phyloP scores from a whole-genome alignment of 2,888 invertebrate species.

The Cantharis flavilabris region DNA sequence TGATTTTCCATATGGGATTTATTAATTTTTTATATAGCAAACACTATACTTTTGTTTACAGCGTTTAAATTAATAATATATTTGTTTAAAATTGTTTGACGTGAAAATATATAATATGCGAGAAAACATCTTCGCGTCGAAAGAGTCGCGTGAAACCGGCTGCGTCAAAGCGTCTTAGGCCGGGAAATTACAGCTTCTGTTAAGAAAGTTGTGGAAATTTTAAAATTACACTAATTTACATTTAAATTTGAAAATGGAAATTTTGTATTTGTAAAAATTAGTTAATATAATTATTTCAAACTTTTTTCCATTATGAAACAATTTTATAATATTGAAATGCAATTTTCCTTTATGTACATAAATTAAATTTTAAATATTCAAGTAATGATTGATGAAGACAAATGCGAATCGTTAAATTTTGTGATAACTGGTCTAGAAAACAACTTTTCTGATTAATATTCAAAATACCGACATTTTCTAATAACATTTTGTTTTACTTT shows the following conservation, averaged over 20 bases:
- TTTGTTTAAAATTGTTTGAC: no score
- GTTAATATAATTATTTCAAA: not conserved
- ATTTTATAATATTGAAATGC: not conserved
- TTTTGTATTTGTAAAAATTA: not conserved
- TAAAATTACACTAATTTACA: no score
- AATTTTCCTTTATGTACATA: not conserved
- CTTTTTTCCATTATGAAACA: not conserved
- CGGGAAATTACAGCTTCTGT: no score
- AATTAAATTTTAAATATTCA: not conserved
- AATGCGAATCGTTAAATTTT: not conserved
- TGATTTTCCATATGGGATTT: no score
- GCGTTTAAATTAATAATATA: no score
- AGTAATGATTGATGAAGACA: not conserved
- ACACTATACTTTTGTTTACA: no score
- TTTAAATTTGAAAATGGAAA: not conserved
- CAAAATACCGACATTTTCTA: conserved; percentile 2
- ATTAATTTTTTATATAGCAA: no score
- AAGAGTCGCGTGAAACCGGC: no score
- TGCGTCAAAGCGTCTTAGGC: no score
- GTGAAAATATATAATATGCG: no score
- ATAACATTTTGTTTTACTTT: not conserved
- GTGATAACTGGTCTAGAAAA: not conserved
- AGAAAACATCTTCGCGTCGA: no score
- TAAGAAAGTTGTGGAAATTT: no score
- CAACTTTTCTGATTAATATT: not conserved